phyloP scores from a whole-genome alignment of 2,113 vertebrate genomes.

The Microcebus griseorufus region DNA sequence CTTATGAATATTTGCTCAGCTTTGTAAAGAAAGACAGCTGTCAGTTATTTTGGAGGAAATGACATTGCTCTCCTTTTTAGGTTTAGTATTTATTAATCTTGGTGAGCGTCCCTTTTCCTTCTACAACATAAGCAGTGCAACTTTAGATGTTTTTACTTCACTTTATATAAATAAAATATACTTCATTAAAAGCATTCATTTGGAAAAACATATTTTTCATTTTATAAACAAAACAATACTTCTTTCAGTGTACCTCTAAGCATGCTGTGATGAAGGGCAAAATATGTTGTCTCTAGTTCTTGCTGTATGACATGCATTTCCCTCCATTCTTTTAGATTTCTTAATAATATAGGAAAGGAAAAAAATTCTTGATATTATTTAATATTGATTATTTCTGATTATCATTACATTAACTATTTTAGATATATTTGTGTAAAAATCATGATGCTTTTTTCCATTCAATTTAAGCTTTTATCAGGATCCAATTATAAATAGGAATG shows the following conservation, averaged over 20 bases:
- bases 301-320: background rate
- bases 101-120: background rate
- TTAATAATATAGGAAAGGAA: slow-evolving; percentile 1
- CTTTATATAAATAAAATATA: background rate
- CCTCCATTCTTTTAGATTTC: background rate
- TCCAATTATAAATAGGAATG: slow-evolving; percentile 34
- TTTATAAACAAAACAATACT: background rate
- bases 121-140: background rate
- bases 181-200: slow-evolving; percentile 7
- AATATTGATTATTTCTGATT: background rate
- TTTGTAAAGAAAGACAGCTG: slow-evolving; percentile 67
- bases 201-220: slow-evolving; percentile 17
- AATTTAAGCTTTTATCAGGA: background rate
- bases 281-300: background rate
- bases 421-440: slow-evolving; percentile 26
- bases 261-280: background rate
- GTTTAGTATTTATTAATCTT: slow-evolving; percentile 10
- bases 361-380: slow-evolving; percentile 27
- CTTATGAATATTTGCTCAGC: slow-evolving; percentile 62
- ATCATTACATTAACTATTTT: background rate
- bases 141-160: background rate
- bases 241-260: background rate
- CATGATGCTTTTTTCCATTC: background rate
- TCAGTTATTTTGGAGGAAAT: slow-evolving; percentile 77
- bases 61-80: background rate